Base-by-base conservation (phyloP, 2,888 invertebrate species). In the Xanthorhoe spadicearia region DNA sequence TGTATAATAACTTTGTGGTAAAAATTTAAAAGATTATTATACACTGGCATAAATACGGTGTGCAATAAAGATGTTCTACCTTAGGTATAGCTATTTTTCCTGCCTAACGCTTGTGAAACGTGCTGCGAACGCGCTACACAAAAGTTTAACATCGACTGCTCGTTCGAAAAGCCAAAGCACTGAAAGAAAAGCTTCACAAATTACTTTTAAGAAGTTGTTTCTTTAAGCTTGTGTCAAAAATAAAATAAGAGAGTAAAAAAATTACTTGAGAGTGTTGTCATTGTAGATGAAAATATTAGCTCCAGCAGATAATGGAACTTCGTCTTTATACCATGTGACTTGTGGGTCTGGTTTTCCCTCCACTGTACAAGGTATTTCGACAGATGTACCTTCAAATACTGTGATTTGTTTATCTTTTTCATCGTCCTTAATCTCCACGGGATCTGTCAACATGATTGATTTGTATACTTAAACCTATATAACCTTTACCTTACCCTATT, bases 261-360 rank as follows among this genome's bases (percentile, higher is more conserved):
- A 10, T n/a, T 72, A 85, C 88, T 72, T 80, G 9, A 87, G 66
- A 60, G 76, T 79, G 10, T 84, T 66, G 55, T 82, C 74, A 0
- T 43, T 58, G 17, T 58, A 65, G 19, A 73, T 61, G 0, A n/a
- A 49, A 2, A 58, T 61, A 4, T 38, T 59, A 0, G 55, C 66
- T 2, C 35, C 72, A 0, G 55, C 55, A 3, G 13, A 43, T 1
- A 87, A 32, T 15, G 61, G 61, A 0, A 38, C 46, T 3, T 68
- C 76, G 56, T 83, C 75, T 19, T 74, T 74, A 6, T 63, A 73
- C 87, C 88, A 87, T 7, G 58, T 73, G 0, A 86, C 78, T 0
- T 19, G 19, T 4, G 88, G 86, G 0, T 13, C 17, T 0, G 87
- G 88, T 6, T 68, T 60, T 0, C 84, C 87, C 2, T 74, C 66